Base-by-base conservation (phyloP, 2,888 invertebrate species). In the Ectobius pallidus region DNA sequence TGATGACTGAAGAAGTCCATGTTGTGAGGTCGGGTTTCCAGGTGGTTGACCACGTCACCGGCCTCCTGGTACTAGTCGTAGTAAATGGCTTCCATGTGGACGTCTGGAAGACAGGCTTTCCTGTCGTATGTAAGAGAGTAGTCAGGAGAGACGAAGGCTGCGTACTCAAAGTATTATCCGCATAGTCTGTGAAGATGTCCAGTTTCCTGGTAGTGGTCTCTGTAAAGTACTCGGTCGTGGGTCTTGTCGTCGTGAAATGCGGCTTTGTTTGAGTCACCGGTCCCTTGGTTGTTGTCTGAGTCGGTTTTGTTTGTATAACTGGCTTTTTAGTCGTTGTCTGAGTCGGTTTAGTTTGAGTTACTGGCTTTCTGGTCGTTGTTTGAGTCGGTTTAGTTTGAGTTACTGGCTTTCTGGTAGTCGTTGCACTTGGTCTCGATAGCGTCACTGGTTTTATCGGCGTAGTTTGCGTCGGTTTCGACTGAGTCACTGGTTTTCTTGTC, bases 1-100 rank as follows among this genome's bases (percentile, higher is more conserved):
- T 46, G 58, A 20, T 80, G 9, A 77, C 71, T 16, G 74, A 72
- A 16, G 78, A 42, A n/a, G n/a, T n/a, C n/a, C n/a, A n/a, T 22
- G 75, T 77, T 32, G 75, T 72, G n/a, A 77, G 75, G 18, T 76
- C 72, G 61, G 67, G 44, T 16, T 27, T 14, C n/a, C 71, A 52
- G 25, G 27, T 32, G 69, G 73, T 62, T 69, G 69, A 42, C 55
- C 74, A 68, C 80, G 81, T 18, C 80, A 81, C 65, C 79, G 73
- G 72, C 42, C 30, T 74, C 39, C 70, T 58, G 63, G 49, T 73
- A 67, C 25, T n/a, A 6, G 14, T 25, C 20, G 58, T 14, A 9
- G 58, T 14, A 6, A 27, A 16, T 16, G 27, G 27, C 27, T 16
- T 20, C 16, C 25, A 1, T n/a, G 52, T 73, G 0, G 77, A 69